Conservation (phyloP, 2,113 vertebrate species). For the Elaphurus davidianus region DNA sequence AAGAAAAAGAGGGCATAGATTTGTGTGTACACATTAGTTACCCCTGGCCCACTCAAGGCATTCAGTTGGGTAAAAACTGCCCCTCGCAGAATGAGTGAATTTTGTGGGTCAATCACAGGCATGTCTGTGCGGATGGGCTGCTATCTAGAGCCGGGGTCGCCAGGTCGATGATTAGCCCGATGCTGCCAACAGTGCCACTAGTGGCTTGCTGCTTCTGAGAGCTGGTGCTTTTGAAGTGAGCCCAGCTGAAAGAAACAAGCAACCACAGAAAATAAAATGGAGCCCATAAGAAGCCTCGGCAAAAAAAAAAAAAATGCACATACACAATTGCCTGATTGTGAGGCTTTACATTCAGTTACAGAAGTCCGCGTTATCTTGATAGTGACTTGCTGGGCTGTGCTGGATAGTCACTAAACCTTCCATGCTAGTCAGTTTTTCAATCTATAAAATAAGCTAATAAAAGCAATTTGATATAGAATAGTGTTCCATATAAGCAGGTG, state of each 20-base stretch:
- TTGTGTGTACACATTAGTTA: neutral
- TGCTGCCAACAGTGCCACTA: neutral
- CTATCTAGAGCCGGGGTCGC: neutral
- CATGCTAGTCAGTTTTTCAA: conserved; percentile 47
- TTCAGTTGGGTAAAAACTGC: conserved; percentile 1
- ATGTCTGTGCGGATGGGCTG: neutral
- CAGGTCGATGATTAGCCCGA: conserved; percentile 26
- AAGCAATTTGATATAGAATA: conserved; percentile 63
- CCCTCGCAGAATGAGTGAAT: neutral
- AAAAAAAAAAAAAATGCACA: neutral
- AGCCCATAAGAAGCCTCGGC: neutral
- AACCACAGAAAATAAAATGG: conserved; percentile 52
- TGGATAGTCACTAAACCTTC: conserved; percentile 57
- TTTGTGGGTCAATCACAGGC: conserved; percentile 39
- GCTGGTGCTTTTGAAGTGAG: conserved; percentile 46
- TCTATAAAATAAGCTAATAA: conserved; percentile 70
- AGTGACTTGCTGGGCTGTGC: conserved; percentile 58
- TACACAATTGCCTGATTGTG: conserved; percentile 56
- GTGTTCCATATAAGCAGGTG: conserved; percentile 48
- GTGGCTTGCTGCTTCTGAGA: conserved; percentile 41
- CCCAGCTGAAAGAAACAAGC: conserved; percentile 39
- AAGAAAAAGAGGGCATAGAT: neutral
- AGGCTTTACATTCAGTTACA: conserved; percentile 13
- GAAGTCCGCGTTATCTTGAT: conserved; percentile 44
- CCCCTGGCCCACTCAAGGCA: neutral